phyloP scores from a whole-genome alignment of 2,113 vertebrate species.

The Stercorarius parasiticus region DNA sequence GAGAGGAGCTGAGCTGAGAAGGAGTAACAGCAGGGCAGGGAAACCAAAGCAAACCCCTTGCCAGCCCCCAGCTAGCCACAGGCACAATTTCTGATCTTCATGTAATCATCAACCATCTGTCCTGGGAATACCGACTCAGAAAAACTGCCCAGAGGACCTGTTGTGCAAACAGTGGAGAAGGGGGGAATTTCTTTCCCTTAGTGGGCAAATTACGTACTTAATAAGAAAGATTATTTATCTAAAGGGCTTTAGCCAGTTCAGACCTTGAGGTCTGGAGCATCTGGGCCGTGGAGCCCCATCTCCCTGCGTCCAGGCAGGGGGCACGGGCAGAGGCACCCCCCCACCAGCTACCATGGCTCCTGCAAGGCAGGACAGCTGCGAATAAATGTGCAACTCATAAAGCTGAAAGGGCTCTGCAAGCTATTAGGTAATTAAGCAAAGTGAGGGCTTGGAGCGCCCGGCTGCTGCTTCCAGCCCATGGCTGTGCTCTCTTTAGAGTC shows the following conservation, averaged over 20 bases:
- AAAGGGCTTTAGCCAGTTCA: not conserved
- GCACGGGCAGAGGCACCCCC: not conserved
- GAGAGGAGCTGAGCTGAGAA: not conserved
- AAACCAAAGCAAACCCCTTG: not conserved
- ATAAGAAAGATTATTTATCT: not conserved
- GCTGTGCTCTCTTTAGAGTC: conserved; percentile 54
- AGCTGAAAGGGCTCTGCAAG: conserved; percentile 66
- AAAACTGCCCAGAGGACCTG: not conserved
- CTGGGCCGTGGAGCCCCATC: not conserved
- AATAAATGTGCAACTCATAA: conserved; percentile 68
- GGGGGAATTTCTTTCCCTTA: not conserved
- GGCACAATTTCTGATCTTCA: not conserved
- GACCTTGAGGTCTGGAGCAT: not conserved
- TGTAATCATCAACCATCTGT: not conserved
- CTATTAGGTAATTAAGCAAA: conserved; percentile 72
- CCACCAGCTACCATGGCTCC: not conserved
- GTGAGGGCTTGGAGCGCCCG: conserved; percentile 38
- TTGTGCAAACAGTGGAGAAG: not conserved
- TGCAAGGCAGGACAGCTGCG: conserved; percentile 10
- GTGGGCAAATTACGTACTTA: not conserved
- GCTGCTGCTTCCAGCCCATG: conserved; percentile 42
- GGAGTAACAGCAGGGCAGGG: not conserved
- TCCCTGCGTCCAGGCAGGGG: not conserved
- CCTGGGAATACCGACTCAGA: not conserved
- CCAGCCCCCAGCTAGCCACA: not conserved